Base-by-base conservation (phyloP, 1,140 invertebrate genomes). In the Diachasmimorpha longicaudata region DNA sequence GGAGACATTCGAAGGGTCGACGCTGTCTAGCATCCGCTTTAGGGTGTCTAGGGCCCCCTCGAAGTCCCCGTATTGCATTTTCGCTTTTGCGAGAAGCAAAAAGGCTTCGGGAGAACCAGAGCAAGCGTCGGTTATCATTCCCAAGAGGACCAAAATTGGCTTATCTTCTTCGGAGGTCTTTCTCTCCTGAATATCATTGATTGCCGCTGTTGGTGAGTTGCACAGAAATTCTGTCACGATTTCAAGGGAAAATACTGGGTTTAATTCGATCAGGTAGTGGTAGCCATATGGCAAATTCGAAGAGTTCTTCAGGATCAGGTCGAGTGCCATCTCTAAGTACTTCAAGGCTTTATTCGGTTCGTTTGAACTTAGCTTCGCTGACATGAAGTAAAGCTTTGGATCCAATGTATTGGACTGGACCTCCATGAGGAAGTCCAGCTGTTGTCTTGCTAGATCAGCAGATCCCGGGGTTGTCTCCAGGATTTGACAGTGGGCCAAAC, bases 391-490 rank as follows among this genome's bases (percentile, higher is more conserved):
- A 39, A 94, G 79, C n/a, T 91, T 89, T 69, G 91, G 79, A 25
- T 83, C 87, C 21, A 89, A 86, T n/a, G 91, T 87, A 13, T 89
- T 89, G 1, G 93, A 92, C 78, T 95, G 93, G 70, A 97, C 92
- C 86, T 98, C 96, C 84, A 93, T 92, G 0, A 99, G 88, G 79
- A 97, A 93, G 79, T 98, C 94, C 21, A 99, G 89, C 87, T 98
- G 96, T 81, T 97, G 94, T 48, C 92, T 91, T 0, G 95, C 93
- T 82, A 96, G 92, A 23, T 93, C 91, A 2, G 86, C 89, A 0
- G 90, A 88, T 9, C 91, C 91, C 70, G 79, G 72, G 0, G 84
- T 81, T 10, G 87, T 89, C 74, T 93, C 91, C 72, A 87, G 90
- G 85, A 97, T 88, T 87, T 97, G 95, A 88, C 95, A 96, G 14